Percentiles rank a stretch among this genome's conserved stretches.
Conservation (phyloP, 1,140 invertebrate genomes). For the Macrotrachela quadricornifera region DNA sequence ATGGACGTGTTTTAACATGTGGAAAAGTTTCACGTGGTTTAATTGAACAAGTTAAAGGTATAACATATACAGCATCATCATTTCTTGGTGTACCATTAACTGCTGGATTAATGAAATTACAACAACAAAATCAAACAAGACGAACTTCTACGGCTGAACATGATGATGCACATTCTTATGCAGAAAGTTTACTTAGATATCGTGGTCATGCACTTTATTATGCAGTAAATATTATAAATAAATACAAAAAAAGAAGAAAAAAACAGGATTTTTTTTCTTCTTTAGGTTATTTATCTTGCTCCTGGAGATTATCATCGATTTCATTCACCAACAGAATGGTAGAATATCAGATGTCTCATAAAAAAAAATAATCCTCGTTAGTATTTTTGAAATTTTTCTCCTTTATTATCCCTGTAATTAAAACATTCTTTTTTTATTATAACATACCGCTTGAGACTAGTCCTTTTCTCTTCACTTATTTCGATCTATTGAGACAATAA, state of each 20-base stretch:
- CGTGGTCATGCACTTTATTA: too few relatives aligned
- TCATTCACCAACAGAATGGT: conserved; percentile 82
- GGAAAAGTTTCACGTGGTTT: conserved; percentile 59
- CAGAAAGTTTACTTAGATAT: neutral
- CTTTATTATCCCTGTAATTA: too few relatives aligned
- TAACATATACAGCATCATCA: conserved; percentile 68
- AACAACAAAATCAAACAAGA: neutral
- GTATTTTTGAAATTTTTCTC: too few relatives aligned
- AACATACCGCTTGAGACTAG: too few relatives aligned
- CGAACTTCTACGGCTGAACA: neutral
- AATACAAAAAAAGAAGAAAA: too few relatives aligned
- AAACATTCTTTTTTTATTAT: too few relatives aligned
- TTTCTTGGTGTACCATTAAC: conserved; percentile 48
- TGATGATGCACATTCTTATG: conserved; percentile 6
- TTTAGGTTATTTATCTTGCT: conserved; percentile 83
- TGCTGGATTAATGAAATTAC: neutral
- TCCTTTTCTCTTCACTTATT: too few relatives aligned
- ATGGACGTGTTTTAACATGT: conserved; percentile 71
- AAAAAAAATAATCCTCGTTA: too few relatives aligned
- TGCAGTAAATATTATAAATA: neutral
- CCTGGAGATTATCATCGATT: conserved; percentile 97
- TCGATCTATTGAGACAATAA: too few relatives aligned
- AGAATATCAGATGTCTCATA: conserved; percentile 27
- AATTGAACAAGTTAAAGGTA: conserved; percentile 75
- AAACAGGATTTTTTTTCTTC: conserved; percentile 58